Percentiles rank a stretch among this genome's conserved stretches.
Evolutionary conservation across 2,797 vertebrate species (phyloP).

Genomic region (Danionella dracula): DNA sequence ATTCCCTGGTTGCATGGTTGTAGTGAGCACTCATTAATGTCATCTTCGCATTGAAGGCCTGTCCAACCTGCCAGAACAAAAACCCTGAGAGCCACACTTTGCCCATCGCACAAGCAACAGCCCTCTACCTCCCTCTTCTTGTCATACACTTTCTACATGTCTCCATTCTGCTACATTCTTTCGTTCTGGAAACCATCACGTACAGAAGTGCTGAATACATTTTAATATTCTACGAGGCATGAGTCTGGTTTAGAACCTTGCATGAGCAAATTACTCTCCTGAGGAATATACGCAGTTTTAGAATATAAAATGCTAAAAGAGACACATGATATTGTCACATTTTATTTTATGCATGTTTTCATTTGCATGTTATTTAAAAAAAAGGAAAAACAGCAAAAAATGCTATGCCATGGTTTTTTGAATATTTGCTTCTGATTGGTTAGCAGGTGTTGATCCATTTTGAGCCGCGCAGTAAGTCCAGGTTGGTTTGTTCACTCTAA

Average conservation of each 20-base stretch:
- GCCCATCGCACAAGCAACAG: constrained; percentile 15
- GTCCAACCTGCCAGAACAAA: constrained; percentile 80
- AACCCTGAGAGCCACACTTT: constrained; percentile 63
- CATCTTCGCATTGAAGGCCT: constrained; percentile 76
- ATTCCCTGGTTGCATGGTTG: constrained; percentile 76
- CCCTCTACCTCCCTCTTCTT: not conserved
- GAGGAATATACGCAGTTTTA: constrained; percentile 48
- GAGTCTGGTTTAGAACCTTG: constrained; percentile 56
- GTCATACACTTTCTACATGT: constrained; percentile 37
- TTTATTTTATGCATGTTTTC: no score
- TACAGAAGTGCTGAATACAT: constrained; percentile 50
- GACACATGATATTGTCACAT: no score
- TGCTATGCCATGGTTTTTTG: no score
- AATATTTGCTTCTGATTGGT: no score
- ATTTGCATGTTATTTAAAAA: no score
- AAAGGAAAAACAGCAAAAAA: no score
- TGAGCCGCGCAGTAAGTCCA: no score
- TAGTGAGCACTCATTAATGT: constrained; percentile 79
- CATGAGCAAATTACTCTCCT: constrained; percentile 57
- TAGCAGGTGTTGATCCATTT: no score
- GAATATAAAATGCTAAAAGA: no score
- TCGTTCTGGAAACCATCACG: not conserved
- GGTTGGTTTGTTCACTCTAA: no score
- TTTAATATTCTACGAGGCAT: constrained; percentile 63
- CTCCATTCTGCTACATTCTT: not conserved